A percentile compares a stretch with the other conserved stretches of the same genome.
These are phyloP conservation scores for Drosophila cardini DNA, from an alignment of 1,140 invertebrate genomes.

Conservation along the genomic window DNA sequence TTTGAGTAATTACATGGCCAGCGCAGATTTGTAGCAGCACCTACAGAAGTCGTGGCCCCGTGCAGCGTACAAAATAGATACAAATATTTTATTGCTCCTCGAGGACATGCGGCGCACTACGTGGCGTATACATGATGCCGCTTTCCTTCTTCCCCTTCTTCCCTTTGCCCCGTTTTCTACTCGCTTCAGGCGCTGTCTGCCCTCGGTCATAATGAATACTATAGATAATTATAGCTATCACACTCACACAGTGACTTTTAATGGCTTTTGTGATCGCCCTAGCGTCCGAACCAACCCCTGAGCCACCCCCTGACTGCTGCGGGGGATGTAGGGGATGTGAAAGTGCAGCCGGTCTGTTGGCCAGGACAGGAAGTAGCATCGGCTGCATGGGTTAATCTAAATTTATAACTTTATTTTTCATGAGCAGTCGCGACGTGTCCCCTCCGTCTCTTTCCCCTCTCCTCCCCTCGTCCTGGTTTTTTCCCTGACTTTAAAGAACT, in stretches of 20 bases:
- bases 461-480: constrained; percentile 12
- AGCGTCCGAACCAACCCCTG: background rate
- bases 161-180: too few relatives aligned
- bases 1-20: constrained; percentile 77
- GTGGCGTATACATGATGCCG: constrained; percentile 60
- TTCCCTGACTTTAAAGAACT: constrained; percentile 54
- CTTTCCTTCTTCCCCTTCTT: background rate
- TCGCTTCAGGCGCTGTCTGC: constrained; percentile 15
- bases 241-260: constrained; percentile 61
- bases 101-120: constrained; percentile 64
- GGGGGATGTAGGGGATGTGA: constrained; percentile 33
- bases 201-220: constrained; percentile 72
- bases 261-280: constrained; percentile 62
- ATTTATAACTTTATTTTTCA: constrained; percentile 80
- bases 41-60: constrained; percentile 30
- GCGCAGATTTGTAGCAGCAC: constrained; percentile 64
- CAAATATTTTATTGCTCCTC: constrained; percentile 81
- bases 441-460: background rate
- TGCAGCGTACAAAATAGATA: constrained; percentile 64
- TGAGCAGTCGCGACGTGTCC: constrained; percentile 46
- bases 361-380: constrained; percentile 40
- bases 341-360: constrained; percentile 24
- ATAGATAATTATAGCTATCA: constrained; percentile 74
- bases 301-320: background rate
- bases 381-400: constrained; percentile 74